Evolutionary conservation across 1,140 invertebrate genomes (phyloP).

Genomic region (Oncopodura yosiiana): DNA sequence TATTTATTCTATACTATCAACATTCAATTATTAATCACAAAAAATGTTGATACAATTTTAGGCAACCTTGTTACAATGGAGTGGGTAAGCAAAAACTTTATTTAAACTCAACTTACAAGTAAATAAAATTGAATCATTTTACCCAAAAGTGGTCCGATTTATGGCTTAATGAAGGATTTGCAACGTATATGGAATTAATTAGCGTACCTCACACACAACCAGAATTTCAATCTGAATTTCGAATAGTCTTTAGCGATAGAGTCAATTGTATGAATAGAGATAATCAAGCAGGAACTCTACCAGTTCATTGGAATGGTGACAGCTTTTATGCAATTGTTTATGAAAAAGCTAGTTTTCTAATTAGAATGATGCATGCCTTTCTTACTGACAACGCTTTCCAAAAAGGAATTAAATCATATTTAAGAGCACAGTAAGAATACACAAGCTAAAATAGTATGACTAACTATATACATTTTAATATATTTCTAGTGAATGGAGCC

Average conservation of each 20-base stretch:
- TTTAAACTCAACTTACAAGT: no score
- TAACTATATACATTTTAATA: not conserved
- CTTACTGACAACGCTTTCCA: conserved; percentile 53
- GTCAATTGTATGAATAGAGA: not conserved
- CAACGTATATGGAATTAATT: conserved; percentile 40
- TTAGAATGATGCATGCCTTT: conserved; percentile 62
- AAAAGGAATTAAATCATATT: conserved; percentile 49
- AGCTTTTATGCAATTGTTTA: conserved; percentile 9
- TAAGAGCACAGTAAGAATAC: conserved; percentile 39
- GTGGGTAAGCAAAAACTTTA: no score
- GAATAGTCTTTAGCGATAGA: not conserved
- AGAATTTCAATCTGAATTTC: conserved; percentile 38
- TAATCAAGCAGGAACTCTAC: not conserved
- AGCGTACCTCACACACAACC: conserved; percentile 38
- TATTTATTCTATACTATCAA: no score
- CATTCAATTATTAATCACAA: no score
- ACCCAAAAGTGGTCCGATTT: conserved; percentile 13
- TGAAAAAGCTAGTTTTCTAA: conserved; percentile 54
- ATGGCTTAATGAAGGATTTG: conserved; percentile 45
- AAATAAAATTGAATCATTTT: no score
- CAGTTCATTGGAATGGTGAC: not conserved
- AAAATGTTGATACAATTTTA: no score
- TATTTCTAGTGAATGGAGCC: conserved; percentile 48
- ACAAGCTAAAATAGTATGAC: not conserved
- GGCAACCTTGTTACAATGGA: no score